These are phyloP conservation scores for Phortica magna DNA, from an alignment of 2,888 invertebrate species.

Conservation along the genomic window DNA sequence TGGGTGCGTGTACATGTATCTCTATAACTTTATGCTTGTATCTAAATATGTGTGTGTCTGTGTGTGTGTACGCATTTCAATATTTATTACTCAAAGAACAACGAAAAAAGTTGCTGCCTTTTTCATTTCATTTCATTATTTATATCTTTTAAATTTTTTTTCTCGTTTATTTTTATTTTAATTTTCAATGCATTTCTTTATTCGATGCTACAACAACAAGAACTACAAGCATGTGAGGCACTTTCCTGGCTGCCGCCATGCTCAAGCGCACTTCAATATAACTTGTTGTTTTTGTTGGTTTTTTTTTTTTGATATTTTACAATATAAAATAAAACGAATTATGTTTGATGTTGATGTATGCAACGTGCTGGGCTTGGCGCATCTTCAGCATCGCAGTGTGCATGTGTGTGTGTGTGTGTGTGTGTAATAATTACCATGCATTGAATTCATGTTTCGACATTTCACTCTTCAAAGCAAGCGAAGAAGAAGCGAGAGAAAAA, in stretches of 20 bases:
- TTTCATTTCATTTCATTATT: conserved; percentile 49
- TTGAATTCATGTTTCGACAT: conserved; percentile 7
- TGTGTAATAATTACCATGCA: conserved; percentile 64
- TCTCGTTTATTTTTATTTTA: conserved; percentile 4
- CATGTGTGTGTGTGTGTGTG: conserved; percentile 16
- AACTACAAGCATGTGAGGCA: too few relatives aligned
- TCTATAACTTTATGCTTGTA: conserved; percentile 37
- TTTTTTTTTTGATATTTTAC: conserved; percentile 51
- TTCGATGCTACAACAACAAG: conserved; percentile 61
- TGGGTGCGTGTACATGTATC: conserved; percentile 31
- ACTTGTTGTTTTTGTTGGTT: conserved; percentile 31
- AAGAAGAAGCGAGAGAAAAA: background rate
- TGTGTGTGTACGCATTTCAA: conserved; percentile 58
- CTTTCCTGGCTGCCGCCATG: background rate
- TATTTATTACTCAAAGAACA: conserved; percentile 62
- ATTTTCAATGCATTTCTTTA: conserved; percentile 56
- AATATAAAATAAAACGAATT: conserved; percentile 15
- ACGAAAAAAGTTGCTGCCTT: conserved; percentile 35
- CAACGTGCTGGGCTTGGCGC: conserved; percentile 27
- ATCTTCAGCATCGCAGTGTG: conserved; percentile 40
- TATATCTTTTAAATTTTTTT: conserved; percentile 54
- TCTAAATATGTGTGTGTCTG: conserved; percentile 27
- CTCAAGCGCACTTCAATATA: background rate
- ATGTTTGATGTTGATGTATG: conserved; percentile 47
- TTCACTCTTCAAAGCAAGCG: conserved; percentile 39